These are phyloP conservation scores for Sipha maydis DNA, from an alignment of 2,888 invertebrate species.

Conservation along the genomic window DNA sequence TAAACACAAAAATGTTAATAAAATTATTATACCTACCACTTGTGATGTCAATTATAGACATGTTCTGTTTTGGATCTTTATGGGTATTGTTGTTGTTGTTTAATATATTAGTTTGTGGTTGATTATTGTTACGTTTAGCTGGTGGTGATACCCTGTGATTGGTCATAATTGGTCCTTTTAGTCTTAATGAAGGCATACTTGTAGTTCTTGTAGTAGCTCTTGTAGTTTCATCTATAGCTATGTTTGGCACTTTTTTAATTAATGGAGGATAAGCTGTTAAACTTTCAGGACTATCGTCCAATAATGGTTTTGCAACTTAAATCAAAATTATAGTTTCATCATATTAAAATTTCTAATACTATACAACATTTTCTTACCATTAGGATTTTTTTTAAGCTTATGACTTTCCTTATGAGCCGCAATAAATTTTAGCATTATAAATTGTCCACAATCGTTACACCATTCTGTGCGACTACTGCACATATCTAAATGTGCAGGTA, in stretches of 20 bases:
- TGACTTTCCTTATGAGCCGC: constrained; percentile 76
- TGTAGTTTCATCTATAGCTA: not conserved
- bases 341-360: not conserved
- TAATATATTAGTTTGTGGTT: constrained; percentile 59
- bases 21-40: constrained; percentile 33
- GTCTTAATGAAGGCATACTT: constrained; percentile 49
- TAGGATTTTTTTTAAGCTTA: constrained; percentile 73
- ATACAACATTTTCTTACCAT: constrained; percentile 69
- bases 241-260: constrained; percentile 57
- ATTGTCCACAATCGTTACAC: constrained; percentile 76
- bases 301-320: constrained; percentile 24
- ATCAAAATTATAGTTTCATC: not conserved
- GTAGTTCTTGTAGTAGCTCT: constrained; percentile 30
- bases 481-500: constrained; percentile 75
- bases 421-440: constrained; percentile 77
- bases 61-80: constrained; percentile 49
- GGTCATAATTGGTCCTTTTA: constrained; percentile 31
- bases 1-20: not conserved
- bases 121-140: constrained; percentile 58
- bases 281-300: constrained; percentile 45
- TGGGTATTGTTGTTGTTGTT: constrained; percentile 24
- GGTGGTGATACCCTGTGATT: constrained; percentile 47
- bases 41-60: constrained; percentile 21
- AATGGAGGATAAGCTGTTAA: constrained; percentile 47
- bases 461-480: constrained; percentile 79